These are phyloP conservation scores for Scaptodrosophila latifasciaeformis DNA, from an alignment of 2,888 invertebrate genomes.

Conservation along the genomic window DNA sequence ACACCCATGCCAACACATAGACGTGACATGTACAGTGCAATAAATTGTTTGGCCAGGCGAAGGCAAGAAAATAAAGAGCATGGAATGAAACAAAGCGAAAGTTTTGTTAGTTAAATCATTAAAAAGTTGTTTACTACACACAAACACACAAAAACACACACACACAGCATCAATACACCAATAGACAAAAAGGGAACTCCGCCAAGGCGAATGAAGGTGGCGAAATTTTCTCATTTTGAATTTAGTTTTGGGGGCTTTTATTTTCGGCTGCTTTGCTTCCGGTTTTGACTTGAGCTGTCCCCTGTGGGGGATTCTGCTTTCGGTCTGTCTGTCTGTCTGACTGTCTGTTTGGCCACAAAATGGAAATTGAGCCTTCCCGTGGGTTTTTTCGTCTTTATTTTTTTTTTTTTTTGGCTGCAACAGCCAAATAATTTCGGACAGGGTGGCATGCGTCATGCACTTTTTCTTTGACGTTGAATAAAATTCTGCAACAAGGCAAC, in stretches of 20 bases:
- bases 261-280: conserved; percentile 33
- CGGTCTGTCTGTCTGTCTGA: conserved; percentile 2
- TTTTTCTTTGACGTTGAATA: neutral
- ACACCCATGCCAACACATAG: neutral
- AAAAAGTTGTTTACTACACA: conserved; percentile 71
- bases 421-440: neutral
- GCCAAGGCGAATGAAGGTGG: no score
- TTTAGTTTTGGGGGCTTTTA: conserved; percentile 14
- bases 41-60: conserved; percentile 56
- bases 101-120: conserved; percentile 73
- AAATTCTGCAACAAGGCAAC: conserved; percentile 16
- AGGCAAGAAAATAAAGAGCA: conserved; percentile 51
- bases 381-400: conserved; percentile 5
- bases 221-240: no score
- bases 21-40: conserved; percentile 46
- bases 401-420: conserved; percentile 13
- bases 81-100: conserved; percentile 65
- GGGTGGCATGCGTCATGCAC: no score
- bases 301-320: conserved; percentile 21
- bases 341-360: neutral
- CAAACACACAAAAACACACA: conserved; percentile 34
- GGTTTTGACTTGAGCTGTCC: no score
- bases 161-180: conserved; percentile 7
- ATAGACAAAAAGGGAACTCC: neutral
- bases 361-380: conserved; percentile 27